Percentiles rank a stretch among this genome's conserved stretches.
phyloP scores from a whole-genome alignment of 2,888 invertebrate species.

The Volucella inanis region DNA sequence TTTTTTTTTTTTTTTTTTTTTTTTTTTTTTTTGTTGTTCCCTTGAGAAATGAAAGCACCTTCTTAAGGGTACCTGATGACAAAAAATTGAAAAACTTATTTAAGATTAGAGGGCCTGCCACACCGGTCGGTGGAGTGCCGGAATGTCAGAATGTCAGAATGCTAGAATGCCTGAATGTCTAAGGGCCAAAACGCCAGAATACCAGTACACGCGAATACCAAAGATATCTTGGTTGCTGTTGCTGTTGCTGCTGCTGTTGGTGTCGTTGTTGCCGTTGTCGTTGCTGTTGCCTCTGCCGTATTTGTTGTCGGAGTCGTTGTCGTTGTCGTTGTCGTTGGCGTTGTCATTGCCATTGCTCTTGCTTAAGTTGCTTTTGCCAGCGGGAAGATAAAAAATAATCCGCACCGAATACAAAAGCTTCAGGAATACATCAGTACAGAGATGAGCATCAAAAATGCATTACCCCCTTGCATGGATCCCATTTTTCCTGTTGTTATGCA shows the following conservation, averaged over 20 bases:
- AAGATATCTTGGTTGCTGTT: background rate
- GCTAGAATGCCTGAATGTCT: too few species aligned
- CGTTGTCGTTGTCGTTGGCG: too few species aligned
- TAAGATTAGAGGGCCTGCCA: constrained; percentile 49
- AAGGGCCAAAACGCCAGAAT: too few species aligned
- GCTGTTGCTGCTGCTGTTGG: background rate
- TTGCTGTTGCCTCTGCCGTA: background rate
- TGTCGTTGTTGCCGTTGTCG: background rate
- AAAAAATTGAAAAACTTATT: constrained; percentile 66
- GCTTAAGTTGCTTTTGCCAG: background rate
- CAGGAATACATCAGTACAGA: constrained; percentile 52
- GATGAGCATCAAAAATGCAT: constrained; percentile 74
- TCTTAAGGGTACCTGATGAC: constrained; percentile 62
- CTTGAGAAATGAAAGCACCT: constrained; percentile 52
- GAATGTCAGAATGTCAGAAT: background rate
- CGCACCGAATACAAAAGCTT: constrained; percentile 49
- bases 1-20: constrained; percentile 19
- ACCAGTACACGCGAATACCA: background rate
- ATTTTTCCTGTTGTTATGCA: constrained; percentile 69
- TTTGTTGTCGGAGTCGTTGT: background rate
- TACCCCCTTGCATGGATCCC: constrained; percentile 57
- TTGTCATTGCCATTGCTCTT: background rate
- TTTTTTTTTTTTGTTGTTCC: constrained; percentile 35
- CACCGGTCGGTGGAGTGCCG: background rate
- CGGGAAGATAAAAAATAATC: constrained; percentile 53